phyloP scores from a whole-genome alignment of 2,888 invertebrate genomes.

The Megamerina dolium region DNA sequence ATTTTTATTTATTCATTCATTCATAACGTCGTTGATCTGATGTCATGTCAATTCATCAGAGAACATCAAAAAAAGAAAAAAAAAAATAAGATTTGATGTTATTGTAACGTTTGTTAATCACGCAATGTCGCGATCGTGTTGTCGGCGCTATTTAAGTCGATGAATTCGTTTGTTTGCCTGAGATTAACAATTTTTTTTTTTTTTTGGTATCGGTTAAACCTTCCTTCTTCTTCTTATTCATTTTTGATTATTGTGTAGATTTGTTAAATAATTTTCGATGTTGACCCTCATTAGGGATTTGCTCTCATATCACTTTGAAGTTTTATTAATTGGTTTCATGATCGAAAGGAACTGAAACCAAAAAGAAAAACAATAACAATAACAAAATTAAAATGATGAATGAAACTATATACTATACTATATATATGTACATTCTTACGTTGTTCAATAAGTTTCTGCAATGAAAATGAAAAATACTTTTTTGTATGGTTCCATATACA shows the following conservation, averaged over 20 bases:
- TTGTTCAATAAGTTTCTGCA: too few species aligned
- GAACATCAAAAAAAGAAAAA: neutral
- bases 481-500: too few species aligned
- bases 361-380: neutral
- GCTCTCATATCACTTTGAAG: conserved; percentile 20
- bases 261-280: too few species aligned
- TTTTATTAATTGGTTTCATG: conserved; percentile 24
- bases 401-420: too few species aligned
- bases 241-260: too few species aligned
- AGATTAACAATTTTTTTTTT: conserved; percentile 11
- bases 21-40: too few species aligned
- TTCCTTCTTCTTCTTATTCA: too few species aligned
- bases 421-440: too few species aligned
- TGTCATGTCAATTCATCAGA: conserved; percentile 42
- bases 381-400: neutral
- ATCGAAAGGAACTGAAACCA: too few species aligned
- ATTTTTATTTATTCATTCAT: too few species aligned
- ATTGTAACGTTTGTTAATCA: conserved; percentile 33
- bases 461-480: too few species aligned
- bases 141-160: conserved; percentile 27
- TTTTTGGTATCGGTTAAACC: too few species aligned
- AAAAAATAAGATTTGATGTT: conserved; percentile 10
- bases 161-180: conserved; percentile 5
- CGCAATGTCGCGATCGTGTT: conserved; percentile 33
- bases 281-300: conserved; percentile 36